Percentiles rank a stretch among this genome's conserved stretches.
Evolutionary conservation across 2,888 invertebrate species (phyloP).

Genomic region (Yponomeuta evonymella): DNA sequence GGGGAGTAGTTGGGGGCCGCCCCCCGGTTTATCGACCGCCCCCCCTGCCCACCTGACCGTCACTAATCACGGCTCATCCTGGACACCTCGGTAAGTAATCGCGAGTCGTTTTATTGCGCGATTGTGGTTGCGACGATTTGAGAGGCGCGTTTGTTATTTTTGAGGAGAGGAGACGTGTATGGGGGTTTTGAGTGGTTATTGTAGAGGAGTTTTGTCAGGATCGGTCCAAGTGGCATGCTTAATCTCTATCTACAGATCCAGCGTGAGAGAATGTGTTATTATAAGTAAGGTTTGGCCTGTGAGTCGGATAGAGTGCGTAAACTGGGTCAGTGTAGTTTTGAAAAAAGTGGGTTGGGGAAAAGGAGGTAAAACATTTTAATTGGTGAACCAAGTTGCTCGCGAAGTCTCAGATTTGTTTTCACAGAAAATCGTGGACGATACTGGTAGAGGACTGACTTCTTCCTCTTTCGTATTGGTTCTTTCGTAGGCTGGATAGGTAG

Average conservation of each 20-base stretch:
- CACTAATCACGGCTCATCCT: constrained; percentile 75
- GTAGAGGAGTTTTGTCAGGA: not conserved
- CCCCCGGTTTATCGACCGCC: constrained; percentile 43
- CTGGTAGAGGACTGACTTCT: too few relatives aligned
- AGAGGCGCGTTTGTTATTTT: not conserved
- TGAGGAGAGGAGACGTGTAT: not conserved
- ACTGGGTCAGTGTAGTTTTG: too few relatives aligned
- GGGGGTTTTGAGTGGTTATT: constrained; percentile 10
- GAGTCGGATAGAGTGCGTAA: too few relatives aligned
- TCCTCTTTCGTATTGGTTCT: too few relatives aligned
- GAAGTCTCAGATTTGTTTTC: too few relatives aligned
- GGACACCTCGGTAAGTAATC: constrained; percentile 68
- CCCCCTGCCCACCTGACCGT: constrained; percentile 67
- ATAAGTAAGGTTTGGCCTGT: not conserved
- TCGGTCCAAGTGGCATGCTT: not conserved
- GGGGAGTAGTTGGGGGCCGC: constrained; percentile 48
- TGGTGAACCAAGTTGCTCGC: too few relatives aligned
- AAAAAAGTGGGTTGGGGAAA: too few relatives aligned
- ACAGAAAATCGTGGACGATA: too few relatives aligned
- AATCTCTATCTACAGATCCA: too few relatives aligned
- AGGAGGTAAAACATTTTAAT: too few relatives aligned
- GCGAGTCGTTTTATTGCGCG: constrained; percentile 48
- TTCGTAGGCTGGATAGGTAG: too few relatives aligned
- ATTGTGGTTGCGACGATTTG: constrained; percentile 16
- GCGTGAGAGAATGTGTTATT: not conserved